Base-by-base conservation (phyloP, 2,113 vertebrate genomes). In the Phycodurus eques region DNA sequence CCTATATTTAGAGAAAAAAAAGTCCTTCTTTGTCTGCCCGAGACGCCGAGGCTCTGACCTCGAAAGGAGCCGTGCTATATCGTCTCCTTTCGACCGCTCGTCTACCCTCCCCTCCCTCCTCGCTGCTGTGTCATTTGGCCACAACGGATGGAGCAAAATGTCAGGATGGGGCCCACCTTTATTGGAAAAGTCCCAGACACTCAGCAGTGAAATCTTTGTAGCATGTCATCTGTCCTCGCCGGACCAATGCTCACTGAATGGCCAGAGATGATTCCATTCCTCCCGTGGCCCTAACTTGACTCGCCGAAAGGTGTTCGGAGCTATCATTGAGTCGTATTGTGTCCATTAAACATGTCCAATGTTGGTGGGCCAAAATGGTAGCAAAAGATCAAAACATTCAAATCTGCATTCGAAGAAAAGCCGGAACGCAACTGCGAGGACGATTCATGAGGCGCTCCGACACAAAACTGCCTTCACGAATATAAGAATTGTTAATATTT, bases 221-320 rank as follows among this genome's bases (percentile, higher is more conserved):
- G 75, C 70, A 77, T 70, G 49, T 79, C 84, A 83, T 88, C 78
- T 81, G 77, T 72, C 83, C 75, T 56, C 77, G 70, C 80, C 49
- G 61, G 83, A 62, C 42, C 80, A 67, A 72, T 80, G 69, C 74
- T 74, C 70, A 54, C n/a, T 68, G 64, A 80, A 77, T 70, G 72
- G 33, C 66, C 78, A 59, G 33, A 64, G 43, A 78, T 75, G 0
- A 73, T 79, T 82, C 81, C 68, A 73, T 79, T 80, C 81, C 68
- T 70, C 61, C 49, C 61, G 19, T 61, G 42, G 39, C 9, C 53
- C 47, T 57, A 4, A 64, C 49, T 77, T 71, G 47, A 67, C 81
- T 78, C 77, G 19, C 67, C 75, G 59, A 49, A 53, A 65, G 67
- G 47, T 76, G 68, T 70, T 68, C 10, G 14, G 42, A 11, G 31